Conservation (phyloP, 1,140 invertebrate genomes). For the Spodoptera litura region DNA sequence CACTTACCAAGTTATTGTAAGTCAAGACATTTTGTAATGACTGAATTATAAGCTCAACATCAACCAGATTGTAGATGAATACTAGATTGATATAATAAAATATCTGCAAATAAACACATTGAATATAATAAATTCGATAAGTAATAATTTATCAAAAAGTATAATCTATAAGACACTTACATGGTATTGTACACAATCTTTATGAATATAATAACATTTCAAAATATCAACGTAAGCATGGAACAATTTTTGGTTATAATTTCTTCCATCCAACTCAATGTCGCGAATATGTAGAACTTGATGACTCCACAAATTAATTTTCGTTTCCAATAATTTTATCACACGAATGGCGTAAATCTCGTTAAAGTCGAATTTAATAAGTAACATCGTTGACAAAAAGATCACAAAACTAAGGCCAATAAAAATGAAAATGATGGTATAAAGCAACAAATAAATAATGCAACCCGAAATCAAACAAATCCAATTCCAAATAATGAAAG, state of each 20-base stretch:
- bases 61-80: no score
- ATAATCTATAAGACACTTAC: neutral
- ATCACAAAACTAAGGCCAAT: neutral
- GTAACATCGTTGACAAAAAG: neutral
- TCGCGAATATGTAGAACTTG: no score
- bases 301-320: neutral
- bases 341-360: neutral
- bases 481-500: neutral
- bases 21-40: no score
- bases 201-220: neutral
- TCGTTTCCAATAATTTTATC: neutral
- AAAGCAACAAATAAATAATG: neutral
- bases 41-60: no score
- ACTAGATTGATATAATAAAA: no score
- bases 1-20: no score
- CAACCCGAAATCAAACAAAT: neutral
- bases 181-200: neutral
- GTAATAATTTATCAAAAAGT: neutral
- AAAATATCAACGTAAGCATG: conserved; percentile 13
- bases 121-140: no score
- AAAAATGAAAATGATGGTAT: neutral
- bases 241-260: neutral
- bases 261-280: no score
- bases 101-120: no score
- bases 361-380: neutral